phyloP scores from a whole-genome alignment of 2,113 vertebrate species.

The Thermophis baileyi region DNA sequence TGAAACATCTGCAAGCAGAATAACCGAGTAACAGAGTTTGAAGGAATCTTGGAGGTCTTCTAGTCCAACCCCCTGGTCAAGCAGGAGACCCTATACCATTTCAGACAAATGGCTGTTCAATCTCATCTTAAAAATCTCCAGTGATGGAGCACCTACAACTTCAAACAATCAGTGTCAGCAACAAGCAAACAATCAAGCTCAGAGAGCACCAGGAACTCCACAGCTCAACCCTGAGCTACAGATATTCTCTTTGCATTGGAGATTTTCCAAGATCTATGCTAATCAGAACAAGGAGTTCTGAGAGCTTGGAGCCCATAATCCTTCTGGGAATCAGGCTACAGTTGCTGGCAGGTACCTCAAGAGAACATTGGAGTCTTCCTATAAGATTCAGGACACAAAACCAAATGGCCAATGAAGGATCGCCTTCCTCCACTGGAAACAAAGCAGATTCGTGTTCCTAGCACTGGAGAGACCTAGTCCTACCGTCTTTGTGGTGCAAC shows the following conservation, averaged over 20 bases:
- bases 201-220: not conserved
- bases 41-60: not conserved
- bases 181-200: not conserved
- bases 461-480: not conserved
- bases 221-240: not conserved
- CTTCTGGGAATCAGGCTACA: slow-evolving; percentile 50
- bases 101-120: not conserved
- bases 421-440: not conserved
- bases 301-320: slow-evolving; percentile 20
- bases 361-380: slow-evolving; percentile 53
- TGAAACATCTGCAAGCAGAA: not conserved
- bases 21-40: not conserved
- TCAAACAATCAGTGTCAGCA: not conserved
- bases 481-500: not conserved
- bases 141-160: not conserved
- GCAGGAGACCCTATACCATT: not conserved
- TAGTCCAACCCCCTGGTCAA: not conserved
- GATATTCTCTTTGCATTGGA: not conserved
- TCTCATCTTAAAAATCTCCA: not conserved
- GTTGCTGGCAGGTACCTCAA: slow-evolving; percentile 48
- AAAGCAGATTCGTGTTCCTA: not conserved
- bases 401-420: not conserved
- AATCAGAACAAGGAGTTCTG: not conserved
- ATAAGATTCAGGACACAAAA: slow-evolving; percentile 39
- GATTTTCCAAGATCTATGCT: not conserved